Evolutionary conservation across 1,140 invertebrate species (phyloP), one percentile per base, ranked within the genome.

Genomic region (Leguminivora glycinivorella): DNA sequence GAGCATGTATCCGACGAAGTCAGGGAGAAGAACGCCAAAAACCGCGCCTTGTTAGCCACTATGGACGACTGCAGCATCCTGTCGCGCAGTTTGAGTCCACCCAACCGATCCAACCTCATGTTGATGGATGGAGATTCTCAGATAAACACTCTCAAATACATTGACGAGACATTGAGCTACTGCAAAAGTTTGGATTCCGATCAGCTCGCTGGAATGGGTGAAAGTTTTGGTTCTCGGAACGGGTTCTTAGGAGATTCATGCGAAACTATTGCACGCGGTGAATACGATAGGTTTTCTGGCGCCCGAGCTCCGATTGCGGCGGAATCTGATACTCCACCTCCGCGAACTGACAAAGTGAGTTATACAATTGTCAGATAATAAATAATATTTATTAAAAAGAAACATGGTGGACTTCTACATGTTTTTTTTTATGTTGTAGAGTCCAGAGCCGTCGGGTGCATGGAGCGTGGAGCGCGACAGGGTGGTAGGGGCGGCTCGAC

Each of bases 101-200:
- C 89, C 0, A 88, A 91, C 70, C 89, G 85, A 70, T 84, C 85
- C 14, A 80, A 88, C n/a, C 72, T 92, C 29, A 88, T 89, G 56
- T 79, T 94, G 67, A 93, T 93, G 72, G 93, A 94, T 72, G 93
- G 92, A 7, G 93, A 94, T 82, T 88, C 93, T n/a, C 93, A 93
- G 25, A 92, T 94, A 38, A 93, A 93, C 56, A 93, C 93, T 17
- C 79, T 94, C 3, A 93, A 93, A 75, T 94, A 92, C 70, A 94
- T 94, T 70, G 93, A 94, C 73, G 93, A 94, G 74, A 92, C 89
- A 0, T 72, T 92, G 29, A 92, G 92, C 76, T 92, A 85, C 72
- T 91, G 90, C 38, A 92, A 92, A 73, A 92, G 90, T 70, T 81
- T 92, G 60, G 92, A 92, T 75, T 92, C 90, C 0, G 83, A 87